Evolutionary conservation across 2,888 invertebrate genomes (phyloP).

Genomic region (Pimpla rufipes): DNA sequence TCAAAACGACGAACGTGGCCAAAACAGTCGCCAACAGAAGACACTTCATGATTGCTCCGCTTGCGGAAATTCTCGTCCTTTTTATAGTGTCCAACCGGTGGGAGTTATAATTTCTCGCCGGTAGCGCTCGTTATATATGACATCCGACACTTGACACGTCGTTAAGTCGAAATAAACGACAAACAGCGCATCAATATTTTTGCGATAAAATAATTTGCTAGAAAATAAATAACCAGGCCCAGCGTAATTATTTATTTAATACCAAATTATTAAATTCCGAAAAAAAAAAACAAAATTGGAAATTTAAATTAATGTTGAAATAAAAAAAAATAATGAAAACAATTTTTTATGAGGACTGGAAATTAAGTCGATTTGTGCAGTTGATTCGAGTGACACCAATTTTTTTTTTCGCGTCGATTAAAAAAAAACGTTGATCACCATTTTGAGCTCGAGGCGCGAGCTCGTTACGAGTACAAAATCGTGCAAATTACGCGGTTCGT

Average conservation of each 20-base stretch:
- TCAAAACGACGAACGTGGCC: constrained; percentile 46
- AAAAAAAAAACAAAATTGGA: background rate
- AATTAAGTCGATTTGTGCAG: constrained; percentile 39
- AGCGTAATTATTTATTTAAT: too few relatives aligned
- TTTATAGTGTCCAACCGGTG: constrained; percentile 26
- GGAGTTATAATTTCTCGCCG: background rate
- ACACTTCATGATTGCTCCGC: constrained; percentile 52
- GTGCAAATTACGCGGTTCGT: background rate
- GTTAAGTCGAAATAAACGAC: background rate
- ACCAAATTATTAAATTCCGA: background rate
- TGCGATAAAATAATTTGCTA: too few relatives aligned
- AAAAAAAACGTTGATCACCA: background rate
- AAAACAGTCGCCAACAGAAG: constrained; percentile 47
- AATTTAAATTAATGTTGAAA: background rate
- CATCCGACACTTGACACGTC: background rate
- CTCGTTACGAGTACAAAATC: constrained; percentile 3
- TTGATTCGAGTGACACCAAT: too few relatives aligned
- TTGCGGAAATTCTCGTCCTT: constrained; percentile 6
- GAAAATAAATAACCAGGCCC: too few relatives aligned
- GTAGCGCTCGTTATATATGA: background rate
- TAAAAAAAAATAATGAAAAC: too few relatives aligned
- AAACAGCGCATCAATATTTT: too few relatives aligned
- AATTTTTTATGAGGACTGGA: too few relatives aligned
- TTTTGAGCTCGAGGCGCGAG: background rate
- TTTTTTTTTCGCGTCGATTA: constrained; percentile 3